Conservation (phyloP, 1,140 invertebrate species). For the Panagrolaimus sp. region DNA sequence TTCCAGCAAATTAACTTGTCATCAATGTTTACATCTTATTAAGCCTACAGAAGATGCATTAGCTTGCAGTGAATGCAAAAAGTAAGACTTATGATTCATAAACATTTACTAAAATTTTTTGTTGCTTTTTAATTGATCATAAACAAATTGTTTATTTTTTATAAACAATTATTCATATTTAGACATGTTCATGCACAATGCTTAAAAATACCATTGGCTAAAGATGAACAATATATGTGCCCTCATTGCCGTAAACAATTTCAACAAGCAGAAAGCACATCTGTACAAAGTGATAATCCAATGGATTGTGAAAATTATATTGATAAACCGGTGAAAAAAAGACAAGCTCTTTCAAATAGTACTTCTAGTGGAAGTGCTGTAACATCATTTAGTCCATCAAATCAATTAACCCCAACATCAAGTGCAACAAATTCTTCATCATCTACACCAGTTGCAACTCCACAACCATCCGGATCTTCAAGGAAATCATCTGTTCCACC, state of each 20-base stretch:
- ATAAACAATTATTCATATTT: not conserved
- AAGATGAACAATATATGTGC: conserved; percentile 8
- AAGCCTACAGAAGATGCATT: not conserved
- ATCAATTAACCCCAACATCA: not conserved
- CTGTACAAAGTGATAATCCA: not conserved
- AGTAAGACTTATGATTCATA: not conserved
- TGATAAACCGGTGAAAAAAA: conserved; percentile 1
- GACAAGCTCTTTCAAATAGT: not conserved
- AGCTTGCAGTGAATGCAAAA: conserved; percentile 9
- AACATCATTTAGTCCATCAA: not conserved
- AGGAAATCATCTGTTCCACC: not conserved
- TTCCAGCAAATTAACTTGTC: not conserved
- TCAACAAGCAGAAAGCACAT: not conserved
- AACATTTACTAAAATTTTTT: not conserved
- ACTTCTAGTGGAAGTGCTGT: too few species aligned
- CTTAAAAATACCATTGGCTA: not conserved
- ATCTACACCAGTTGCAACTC: not conserved
- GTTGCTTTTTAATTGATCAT: not conserved
- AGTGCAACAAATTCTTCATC: not conserved
- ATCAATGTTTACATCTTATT: conserved; percentile 6
- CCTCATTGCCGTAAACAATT: not conserved
- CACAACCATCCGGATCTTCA: too few species aligned
- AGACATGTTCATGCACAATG: not conserved
- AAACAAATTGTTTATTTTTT: not conserved
- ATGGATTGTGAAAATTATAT: conserved; percentile 7